These are phyloP conservation scores for Dasyprocta punctata DNA, from an alignment of 2,113 vertebrate species.

Conservation along the genomic window DNA sequence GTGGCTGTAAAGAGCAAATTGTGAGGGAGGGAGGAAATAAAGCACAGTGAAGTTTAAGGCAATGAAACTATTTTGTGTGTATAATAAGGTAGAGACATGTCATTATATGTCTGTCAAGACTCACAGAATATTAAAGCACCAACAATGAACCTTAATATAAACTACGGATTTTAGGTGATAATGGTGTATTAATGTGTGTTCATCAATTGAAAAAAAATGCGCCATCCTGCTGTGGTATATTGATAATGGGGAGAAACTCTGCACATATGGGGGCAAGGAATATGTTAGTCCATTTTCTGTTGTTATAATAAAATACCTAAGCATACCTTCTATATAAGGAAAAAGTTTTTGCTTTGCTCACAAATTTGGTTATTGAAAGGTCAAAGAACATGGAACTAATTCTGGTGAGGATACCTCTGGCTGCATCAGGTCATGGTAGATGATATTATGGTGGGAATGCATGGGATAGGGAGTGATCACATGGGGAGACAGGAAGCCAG, in stretches of 20 bases:
- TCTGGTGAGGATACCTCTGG: background rate
- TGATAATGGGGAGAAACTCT: background rate
- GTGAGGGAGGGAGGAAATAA: background rate
- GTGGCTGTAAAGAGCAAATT: background rate
- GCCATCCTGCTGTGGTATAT: background rate
- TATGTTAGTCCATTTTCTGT: background rate
- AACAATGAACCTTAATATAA: background rate
- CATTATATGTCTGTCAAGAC: background rate
- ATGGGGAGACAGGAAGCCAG: background rate
- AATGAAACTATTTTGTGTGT: background rate
- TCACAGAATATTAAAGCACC: background rate
- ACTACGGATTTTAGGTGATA: background rate
- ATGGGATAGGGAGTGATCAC: no score
- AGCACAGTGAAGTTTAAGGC: background rate
- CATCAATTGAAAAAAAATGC: background rate
- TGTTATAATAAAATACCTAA: background rate
- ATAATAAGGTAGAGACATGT: background rate
- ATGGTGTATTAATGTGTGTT: background rate
- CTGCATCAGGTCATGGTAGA: background rate
- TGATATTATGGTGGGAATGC: background rate
- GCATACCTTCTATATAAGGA: no score
- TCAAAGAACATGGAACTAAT: no score
- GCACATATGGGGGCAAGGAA: rapidly evolving
- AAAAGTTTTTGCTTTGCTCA: background rate
- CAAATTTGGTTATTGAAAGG: background rate